Conservation (phyloP, 1,140 invertebrate species). For the Leptinotarsa defecta region DNA sequence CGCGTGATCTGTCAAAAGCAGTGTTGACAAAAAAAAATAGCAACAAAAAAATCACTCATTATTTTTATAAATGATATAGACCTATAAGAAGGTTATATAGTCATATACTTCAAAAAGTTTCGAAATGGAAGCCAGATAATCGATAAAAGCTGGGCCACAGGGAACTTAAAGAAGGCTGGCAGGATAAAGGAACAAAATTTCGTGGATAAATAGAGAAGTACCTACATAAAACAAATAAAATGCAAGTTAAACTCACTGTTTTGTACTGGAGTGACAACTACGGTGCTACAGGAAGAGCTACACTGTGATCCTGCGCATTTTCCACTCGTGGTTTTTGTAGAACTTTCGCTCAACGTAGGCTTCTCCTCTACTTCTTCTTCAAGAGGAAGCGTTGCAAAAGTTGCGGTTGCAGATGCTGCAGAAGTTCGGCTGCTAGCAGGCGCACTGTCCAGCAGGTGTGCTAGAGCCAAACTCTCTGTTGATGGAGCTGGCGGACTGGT, state of each 20-base stretch:
- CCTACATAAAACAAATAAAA: background rate
- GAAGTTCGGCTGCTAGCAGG: conserved; percentile 62
- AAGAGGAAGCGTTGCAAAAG: conserved; percentile 50
- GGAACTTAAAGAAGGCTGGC: too few species aligned
- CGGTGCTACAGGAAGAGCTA: conserved; percentile 80
- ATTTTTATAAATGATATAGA: too few species aligned
- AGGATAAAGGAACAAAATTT: too few species aligned
- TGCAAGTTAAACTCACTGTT: conserved; percentile 45
- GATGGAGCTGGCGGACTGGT: conserved; percentile 75
- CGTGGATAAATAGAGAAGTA: background rate
- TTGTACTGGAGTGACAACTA: conserved; percentile 71
- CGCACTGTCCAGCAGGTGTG: conserved; percentile 68
- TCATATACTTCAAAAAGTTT: too few species aligned
- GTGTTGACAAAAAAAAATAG: too few species aligned
- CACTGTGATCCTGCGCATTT: conserved; percentile 72
- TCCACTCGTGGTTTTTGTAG: conserved; percentile 50
- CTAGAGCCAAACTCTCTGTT: conserved; percentile 74
- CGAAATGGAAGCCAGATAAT: too few species aligned
- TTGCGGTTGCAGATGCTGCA: conserved; percentile 57
- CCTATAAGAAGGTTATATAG: too few species aligned
- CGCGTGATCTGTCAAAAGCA: too few species aligned
- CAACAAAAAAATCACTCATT: too few species aligned
- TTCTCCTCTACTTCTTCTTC: conserved; percentile 48
- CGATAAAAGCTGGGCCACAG: too few species aligned
- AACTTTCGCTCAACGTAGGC: conserved; percentile 51